Conservation (phyloP, 64 coral and sea anemone species). For the Anthopleura sola region DNA sequence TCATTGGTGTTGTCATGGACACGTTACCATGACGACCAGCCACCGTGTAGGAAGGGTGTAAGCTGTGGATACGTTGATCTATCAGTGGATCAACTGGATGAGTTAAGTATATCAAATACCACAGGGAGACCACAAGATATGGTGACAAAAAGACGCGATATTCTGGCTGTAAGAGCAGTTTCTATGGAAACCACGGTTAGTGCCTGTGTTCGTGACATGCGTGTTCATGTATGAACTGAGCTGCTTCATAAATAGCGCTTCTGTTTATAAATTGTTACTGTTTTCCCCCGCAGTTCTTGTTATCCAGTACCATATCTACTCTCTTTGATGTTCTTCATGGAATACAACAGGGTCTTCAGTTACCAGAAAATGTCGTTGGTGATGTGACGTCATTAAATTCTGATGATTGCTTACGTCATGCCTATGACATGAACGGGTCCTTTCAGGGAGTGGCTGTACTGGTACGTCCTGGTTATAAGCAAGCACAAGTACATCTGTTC, state of each 20-base stretch:
- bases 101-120: background rate
- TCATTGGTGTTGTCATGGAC: constrained; percentile 23
- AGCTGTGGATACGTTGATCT: constrained; percentile 15
- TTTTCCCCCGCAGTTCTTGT: background rate
- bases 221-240: no score
- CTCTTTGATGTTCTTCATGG: background rate
- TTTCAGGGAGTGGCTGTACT: constrained; percentile 2
- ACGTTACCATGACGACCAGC: background rate
- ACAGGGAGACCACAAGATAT: background rate
- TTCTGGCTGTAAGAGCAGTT: constrained; percentile 17
- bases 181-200: constrained; percentile 23
- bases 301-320: background rate
- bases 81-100: background rate
- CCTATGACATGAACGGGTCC: background rate
- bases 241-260: no score
- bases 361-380: background rate
- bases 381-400: background rate
- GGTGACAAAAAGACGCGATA: background rate
- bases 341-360: background rate
- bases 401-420: background rate
- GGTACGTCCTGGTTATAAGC: background rate
- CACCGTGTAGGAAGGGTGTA: background rate
- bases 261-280: background rate
- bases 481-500: background rate
- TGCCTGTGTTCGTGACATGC: no score